Conservation (phyloP, 2,888 invertebrate species). For the Dichetophora obliterata region DNA sequence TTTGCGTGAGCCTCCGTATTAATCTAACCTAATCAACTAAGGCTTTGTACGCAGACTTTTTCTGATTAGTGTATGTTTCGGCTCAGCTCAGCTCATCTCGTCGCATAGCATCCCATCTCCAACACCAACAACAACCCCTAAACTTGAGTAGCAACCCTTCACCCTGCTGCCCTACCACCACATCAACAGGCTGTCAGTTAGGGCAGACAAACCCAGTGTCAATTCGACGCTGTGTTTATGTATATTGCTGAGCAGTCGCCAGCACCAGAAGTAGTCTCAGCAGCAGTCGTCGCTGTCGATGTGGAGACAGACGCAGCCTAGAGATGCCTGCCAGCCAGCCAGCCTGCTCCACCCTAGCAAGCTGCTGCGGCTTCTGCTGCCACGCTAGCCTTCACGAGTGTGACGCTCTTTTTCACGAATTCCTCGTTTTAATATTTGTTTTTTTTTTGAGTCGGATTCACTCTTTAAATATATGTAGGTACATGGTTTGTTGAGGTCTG, state of each 20-base stretch:
- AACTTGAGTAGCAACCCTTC: not conserved
- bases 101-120: not conserved
- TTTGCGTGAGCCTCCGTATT: no score
- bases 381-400: not conserved
- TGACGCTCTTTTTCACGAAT: constrained; percentile 18
- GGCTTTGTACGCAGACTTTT: no score
- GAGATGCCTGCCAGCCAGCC: not conserved
- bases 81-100: not conserved
- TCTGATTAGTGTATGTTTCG: no score
- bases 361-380: not conserved
- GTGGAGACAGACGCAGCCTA: not conserved
- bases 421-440: constrained; percentile 40
- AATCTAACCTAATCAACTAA: no score
- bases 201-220: not conserved
- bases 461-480: not conserved
- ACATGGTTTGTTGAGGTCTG: not conserved
- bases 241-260: constrained; percentile 2
- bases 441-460: constrained; percentile 7
- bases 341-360: not conserved
- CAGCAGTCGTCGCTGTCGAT: not conserved
- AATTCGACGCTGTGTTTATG: constrained; percentile 3
- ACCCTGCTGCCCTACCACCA: not conserved
- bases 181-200: not conserved
- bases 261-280: no score
- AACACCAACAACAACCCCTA: not conserved